A percentile compares a stretch with the other conserved stretches of the same genome.
Conservation (phyloP, 2,797 vertebrate species). For the Rhynchonycteris naso region DNA sequence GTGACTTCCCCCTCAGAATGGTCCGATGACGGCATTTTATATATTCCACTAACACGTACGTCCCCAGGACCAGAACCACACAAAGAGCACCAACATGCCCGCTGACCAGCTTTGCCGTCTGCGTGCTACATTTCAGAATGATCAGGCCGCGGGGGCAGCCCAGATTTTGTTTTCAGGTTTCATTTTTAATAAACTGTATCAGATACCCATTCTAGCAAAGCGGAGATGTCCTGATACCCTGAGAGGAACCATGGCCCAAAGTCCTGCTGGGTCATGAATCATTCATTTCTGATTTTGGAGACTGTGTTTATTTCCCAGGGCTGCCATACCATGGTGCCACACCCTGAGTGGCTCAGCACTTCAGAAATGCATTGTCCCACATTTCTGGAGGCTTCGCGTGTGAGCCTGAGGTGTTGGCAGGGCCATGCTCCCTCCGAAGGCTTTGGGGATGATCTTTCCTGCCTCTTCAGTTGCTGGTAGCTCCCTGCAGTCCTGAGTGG, state of each 20-base stretch:
- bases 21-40: too few relatives aligned
- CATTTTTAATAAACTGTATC: neutral
- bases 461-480: neutral
- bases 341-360: neutral
- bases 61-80: too few relatives aligned
- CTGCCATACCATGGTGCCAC: neutral
- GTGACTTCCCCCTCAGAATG: too few relatives aligned
- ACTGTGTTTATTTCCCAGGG: neutral
- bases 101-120: neutral
- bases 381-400: neutral
- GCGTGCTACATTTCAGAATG: neutral
- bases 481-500: too few relatives aligned
- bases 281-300: neutral
- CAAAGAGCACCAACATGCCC: neutral
- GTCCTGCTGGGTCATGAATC: neutral
- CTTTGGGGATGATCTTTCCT: neutral
- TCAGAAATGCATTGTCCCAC: neutral
- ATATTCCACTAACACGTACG: too few relatives aligned
- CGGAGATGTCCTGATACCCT: neutral
- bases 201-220: neutral
- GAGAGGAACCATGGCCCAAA: neutral
- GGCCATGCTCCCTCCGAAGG: neutral
- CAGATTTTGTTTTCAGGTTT: neutral
- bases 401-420: neutral
- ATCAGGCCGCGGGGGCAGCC: neutral